Conservation (phyloP, 2,797 vertebrate species). For the Aldrovandia affinis region DNA sequence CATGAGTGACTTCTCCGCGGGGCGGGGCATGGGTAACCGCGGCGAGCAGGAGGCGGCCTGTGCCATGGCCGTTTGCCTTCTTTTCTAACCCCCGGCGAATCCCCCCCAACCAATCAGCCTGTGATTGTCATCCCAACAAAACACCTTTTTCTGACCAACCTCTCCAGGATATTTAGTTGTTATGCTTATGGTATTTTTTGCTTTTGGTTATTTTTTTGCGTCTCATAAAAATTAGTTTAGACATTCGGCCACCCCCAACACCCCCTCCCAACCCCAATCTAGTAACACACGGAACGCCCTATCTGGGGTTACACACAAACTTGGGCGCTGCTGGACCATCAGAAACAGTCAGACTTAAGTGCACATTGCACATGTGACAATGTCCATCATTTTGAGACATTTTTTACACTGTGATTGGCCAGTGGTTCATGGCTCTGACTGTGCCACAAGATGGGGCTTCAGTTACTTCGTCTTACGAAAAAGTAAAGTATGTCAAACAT, state of each 20-base stretch:
- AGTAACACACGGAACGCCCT: background rate
- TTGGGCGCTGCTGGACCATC: background rate
- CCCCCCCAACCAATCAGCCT: background rate
- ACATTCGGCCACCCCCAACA: background rate
- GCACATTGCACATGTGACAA: background rate
- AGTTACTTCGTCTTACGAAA: background rate
- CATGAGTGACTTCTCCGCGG: slow-evolving; percentile 26
- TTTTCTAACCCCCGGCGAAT: background rate
- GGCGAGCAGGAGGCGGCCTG: background rate
- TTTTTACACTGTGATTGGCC: background rate
- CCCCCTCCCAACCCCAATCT: background rate
- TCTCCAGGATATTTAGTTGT: slow-evolving; percentile 36
- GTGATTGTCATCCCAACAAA: background rate
- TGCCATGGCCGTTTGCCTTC: background rate
- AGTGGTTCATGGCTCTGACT: background rate
- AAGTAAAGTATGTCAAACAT: background rate
- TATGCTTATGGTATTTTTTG: slow-evolving; percentile 32
- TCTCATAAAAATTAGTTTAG: background rate
- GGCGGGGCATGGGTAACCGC: background rate
- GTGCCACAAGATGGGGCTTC: background rate
- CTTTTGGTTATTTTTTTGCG: background rate
- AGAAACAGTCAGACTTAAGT: background rate
- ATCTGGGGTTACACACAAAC: background rate
- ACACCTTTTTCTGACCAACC: slow-evolving; percentile 12
- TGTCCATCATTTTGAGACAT: no score